A percentile compares a stretch with the other conserved stretches of the same genome.
These are phyloP conservation scores for Leptopilina clavipes DNA, from an alignment of 1,140 invertebrate species.

Conservation along the genomic window DNA sequence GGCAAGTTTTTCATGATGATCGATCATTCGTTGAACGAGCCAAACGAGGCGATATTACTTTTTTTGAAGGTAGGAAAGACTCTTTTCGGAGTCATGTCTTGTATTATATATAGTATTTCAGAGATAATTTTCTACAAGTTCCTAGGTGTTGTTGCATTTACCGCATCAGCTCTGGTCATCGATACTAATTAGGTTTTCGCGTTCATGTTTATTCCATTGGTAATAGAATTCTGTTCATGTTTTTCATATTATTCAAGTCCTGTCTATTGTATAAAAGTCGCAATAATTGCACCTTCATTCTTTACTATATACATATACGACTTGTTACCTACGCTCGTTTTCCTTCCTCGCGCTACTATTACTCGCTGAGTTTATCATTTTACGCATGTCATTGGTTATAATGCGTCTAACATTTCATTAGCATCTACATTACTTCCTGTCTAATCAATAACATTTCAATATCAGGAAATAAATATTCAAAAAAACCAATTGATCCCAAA, in stretches of 20 bases:
- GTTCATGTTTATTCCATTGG: background rate
- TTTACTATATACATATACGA: background rate
- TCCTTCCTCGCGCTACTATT: background rate
- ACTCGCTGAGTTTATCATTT: background rate
- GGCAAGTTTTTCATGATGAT: constrained; percentile 62
- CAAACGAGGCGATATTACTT: constrained; percentile 49
- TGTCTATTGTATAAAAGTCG: background rate
- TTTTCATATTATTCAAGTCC: background rate
- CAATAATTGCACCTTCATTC: constrained; percentile 28
- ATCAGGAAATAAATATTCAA: too few species aligned
- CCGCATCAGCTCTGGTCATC: background rate
- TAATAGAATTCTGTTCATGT: constrained; percentile 7
- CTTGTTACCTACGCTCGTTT: background rate
- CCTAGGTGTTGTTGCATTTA: constrained; percentile 15
- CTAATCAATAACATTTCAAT: too few species aligned
- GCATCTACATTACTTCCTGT: background rate
- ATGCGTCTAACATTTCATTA: constrained; percentile 17
- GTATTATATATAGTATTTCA: background rate
- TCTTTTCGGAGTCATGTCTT: background rate
- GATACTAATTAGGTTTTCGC: constrained; percentile 33
- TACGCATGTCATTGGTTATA: background rate
- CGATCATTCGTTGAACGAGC: constrained; percentile 61
- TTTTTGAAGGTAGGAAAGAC: constrained; percentile 53
- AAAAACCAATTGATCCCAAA: too few species aligned
- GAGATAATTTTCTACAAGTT: constrained; percentile 18